Evolutionary conservation across 2,888 invertebrate genomes (phyloP).

Genomic region (Acanthopleura granulata): DNA sequence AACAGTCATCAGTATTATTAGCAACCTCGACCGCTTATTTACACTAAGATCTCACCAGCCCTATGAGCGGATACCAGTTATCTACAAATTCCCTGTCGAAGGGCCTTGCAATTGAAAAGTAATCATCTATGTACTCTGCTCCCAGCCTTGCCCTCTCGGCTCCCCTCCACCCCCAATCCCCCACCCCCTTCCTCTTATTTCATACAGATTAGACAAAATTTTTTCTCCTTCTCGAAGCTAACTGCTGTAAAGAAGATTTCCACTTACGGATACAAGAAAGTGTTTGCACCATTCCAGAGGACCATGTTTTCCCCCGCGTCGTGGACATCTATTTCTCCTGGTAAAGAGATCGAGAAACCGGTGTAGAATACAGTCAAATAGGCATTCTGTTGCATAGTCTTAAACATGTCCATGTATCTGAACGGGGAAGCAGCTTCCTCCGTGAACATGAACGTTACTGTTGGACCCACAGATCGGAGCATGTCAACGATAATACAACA

Average conservation of each 20-base stretch:
- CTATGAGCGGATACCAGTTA: too few species aligned
- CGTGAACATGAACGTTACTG: conserved; percentile 6
- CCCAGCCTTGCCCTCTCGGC: too few species aligned
- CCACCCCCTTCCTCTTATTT: too few species aligned
- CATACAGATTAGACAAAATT: too few species aligned
- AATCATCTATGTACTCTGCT: too few species aligned
- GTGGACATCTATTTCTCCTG: not conserved
- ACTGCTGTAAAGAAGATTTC: not conserved
- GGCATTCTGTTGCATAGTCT: not conserved
- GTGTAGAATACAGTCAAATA: not conserved
- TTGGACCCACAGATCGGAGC: not conserved
- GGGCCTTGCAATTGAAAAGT: too few species aligned
- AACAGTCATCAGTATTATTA: too few species aligned
- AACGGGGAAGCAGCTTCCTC: not conserved
- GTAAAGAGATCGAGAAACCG: not conserved
- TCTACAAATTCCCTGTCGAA: too few species aligned
- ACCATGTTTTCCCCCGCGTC: not conserved
- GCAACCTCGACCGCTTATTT: too few species aligned
- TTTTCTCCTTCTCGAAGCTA: too few species aligned
- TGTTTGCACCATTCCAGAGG: not conserved
- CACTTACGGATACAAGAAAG: conserved; percentile 3
- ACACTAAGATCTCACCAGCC: too few species aligned
- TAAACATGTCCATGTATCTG: not conserved
- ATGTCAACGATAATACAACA: conserved; percentile 10
- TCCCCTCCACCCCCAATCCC: too few species aligned